Percentiles rank a stretch among this genome's conserved stretches.
Conservation (phyloP, 2,888 invertebrate genomes). For the Eretmocerus hayati region DNA sequence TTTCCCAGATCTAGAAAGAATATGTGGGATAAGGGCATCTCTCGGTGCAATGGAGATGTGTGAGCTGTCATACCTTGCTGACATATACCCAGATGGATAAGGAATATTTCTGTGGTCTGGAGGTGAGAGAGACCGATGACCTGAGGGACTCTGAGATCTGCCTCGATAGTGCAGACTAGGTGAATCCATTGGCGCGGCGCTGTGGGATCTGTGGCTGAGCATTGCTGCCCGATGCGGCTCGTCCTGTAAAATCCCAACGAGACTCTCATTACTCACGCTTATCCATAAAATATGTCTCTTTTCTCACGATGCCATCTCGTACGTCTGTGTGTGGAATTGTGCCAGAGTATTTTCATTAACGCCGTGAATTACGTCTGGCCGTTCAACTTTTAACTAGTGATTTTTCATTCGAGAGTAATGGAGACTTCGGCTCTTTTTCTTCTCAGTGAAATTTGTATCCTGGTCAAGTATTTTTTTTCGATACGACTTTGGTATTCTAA, state of each 20-base stretch:
- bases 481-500: too few relatives aligned
- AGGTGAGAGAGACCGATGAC: slow-evolving; percentile 72
- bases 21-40: background rate
- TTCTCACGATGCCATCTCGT: background rate
- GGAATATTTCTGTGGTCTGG: slow-evolving; percentile 63
- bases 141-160: slow-evolving; percentile 72
- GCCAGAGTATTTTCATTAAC: background rate
- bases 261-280: background rate
- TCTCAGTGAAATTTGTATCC: too few relatives aligned
- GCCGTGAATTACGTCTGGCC: background rate
- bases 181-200: slow-evolving; percentile 71
- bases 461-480: too few relatives aligned
- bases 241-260: slow-evolving; percentile 40
- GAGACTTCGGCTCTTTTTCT: too few relatives aligned
- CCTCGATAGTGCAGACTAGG: slow-evolving; percentile 57
- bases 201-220: slow-evolving; percentile 71
- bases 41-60: background rate
- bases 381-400: too few relatives aligned
- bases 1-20: too few relatives aligned
- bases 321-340: background rate
- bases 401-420: too few relatives aligned
- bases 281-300: background rate
- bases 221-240: slow-evolving; percentile 44
- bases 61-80: slow-evolving; percentile 44
- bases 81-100: slow-evolving; percentile 57